A percentile compares a stretch with the other conserved stretches of the same genome.
Evolutionary conservation across 2,888 invertebrate species (phyloP).

Genomic region (Herminia tarsipennalis): DNA sequence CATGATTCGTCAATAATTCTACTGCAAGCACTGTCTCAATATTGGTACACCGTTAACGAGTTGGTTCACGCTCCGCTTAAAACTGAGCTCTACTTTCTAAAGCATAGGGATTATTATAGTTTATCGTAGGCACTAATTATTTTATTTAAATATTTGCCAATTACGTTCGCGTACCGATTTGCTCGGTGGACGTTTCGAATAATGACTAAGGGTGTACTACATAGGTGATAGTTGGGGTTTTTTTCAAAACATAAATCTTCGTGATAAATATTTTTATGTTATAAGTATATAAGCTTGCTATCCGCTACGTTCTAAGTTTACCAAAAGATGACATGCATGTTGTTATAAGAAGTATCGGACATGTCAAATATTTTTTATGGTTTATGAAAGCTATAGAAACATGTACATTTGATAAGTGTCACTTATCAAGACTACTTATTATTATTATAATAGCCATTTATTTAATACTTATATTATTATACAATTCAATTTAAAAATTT

Average conservation of each 20-base stretch:
- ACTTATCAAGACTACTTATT: no score
- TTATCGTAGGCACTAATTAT: conserved; percentile 44
- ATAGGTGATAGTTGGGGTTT: conserved; percentile 19
- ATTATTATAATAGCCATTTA: no score
- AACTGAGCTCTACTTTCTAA: conserved; percentile 8
- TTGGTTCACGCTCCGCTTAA: conserved; percentile 35
- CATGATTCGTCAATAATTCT: conserved; percentile 70
- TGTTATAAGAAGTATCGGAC: no score
- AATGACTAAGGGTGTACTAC: conserved; percentile 20
- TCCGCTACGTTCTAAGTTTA: no score
- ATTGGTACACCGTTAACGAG: conserved; percentile 75
- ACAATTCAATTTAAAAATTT: no score
- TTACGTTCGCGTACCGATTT: conserved; percentile 48
- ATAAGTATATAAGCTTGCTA: no score
- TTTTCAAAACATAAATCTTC: not conserved
- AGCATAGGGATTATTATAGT: conserved; percentile 19
- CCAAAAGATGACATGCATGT: no score
- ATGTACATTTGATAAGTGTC: no score
- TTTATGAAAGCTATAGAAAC: no score
- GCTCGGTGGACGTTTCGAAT: conserved; percentile 29
- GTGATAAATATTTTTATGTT: no score
- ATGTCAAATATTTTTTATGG: no score
- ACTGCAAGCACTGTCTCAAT: conserved; percentile 65
- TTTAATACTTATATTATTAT: no score
- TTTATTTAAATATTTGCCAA: conserved; percentile 59